A percentile compares a stretch with the other conserved stretches of the same genome.
Evolutionary conservation across 2,888 invertebrate species (phyloP).

Genomic region (Phasia obesa): DNA sequence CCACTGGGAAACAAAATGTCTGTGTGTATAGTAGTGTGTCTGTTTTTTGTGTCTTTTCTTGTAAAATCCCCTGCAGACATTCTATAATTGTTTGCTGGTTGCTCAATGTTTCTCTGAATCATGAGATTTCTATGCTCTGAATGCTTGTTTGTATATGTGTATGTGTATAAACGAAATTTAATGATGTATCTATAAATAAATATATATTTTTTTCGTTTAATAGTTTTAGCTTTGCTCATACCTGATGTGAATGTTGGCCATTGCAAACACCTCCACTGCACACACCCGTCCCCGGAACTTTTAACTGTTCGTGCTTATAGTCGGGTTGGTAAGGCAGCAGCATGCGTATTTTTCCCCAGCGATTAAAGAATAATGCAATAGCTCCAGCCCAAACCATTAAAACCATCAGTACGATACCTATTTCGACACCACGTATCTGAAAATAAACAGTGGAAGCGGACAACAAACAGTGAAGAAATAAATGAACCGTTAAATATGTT

Average conservation of each 20-base stretch:
- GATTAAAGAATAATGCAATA: slow-evolving; percentile 92
- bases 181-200: neutral
- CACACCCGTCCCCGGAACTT: slow-evolving; percentile 89
- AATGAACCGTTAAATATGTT: neutral
- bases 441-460: slow-evolving; percentile 6
- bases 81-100: slow-evolving; percentile 53
- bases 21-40: slow-evolving; percentile 1
- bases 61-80: slow-evolving; percentile 58
- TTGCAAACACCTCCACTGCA: slow-evolving; percentile 86
- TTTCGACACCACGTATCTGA: slow-evolving; percentile 94
- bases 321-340: slow-evolving; percentile 95
- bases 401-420: slow-evolving; percentile 92
- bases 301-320: slow-evolving; percentile 93
- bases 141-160: neutral
- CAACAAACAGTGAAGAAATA: slow-evolving; percentile 21
- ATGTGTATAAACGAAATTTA: neutral
- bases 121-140: neutral
- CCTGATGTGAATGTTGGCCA: slow-evolving; percentile 84
- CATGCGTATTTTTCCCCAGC: slow-evolving; percentile 96
- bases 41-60: slow-evolving; percentile 22
- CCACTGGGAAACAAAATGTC: neutral
- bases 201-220: slow-evolving; percentile 43
- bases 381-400: slow-evolving; percentile 93
- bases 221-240: slow-evolving; percentile 69
- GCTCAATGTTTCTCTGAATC: slow-evolving; percentile 47